Conservation (phyloP, 2,797 vertebrate genomes). For the Lithobates sylvaticus region DNA sequence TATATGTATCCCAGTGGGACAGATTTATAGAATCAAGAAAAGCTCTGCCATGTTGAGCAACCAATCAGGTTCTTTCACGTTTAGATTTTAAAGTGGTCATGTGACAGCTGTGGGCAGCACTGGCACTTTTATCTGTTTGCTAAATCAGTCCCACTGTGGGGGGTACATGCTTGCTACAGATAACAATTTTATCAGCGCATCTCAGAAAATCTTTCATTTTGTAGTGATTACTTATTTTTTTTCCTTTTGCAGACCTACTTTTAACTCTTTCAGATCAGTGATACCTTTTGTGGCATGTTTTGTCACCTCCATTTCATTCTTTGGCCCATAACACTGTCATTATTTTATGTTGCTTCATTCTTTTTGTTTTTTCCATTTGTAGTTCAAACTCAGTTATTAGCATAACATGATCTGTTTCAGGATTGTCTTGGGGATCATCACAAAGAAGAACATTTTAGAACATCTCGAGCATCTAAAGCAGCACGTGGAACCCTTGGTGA, state of each 20-base stretch:
- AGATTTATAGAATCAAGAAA: not conserved
- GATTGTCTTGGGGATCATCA: conserved; percentile 99
- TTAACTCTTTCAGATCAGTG: not conserved
- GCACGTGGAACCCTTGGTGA: conserved; percentile 96
- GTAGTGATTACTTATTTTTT: not conserved
- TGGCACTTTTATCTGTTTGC: not conserved
- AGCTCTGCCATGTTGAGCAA: not conserved
- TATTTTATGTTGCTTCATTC: conserved; percentile 62
- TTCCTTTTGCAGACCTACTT: not conserved
- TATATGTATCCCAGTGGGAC: not conserved
- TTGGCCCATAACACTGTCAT: conserved; percentile 43
- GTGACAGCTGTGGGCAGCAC: not conserved
- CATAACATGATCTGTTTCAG: conserved; percentile 98
- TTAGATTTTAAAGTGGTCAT: not conserved
- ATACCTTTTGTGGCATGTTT: conserved; percentile 5
- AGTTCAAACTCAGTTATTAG: conserved; percentile 89
- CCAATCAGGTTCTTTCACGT: not conserved
- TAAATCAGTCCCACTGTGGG: not conserved
- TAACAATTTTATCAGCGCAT: not conserved
- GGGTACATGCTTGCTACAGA: not conserved
- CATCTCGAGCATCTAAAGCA: conserved; percentile 99
- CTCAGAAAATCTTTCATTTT: not conserved
- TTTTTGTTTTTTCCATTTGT: conserved; percentile 72
- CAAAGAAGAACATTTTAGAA: conserved; percentile 99
- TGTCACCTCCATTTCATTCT: conserved; percentile 44